Conservation (phyloP, 2,113 vertebrate species). For the Lampris incognitus region DNA sequence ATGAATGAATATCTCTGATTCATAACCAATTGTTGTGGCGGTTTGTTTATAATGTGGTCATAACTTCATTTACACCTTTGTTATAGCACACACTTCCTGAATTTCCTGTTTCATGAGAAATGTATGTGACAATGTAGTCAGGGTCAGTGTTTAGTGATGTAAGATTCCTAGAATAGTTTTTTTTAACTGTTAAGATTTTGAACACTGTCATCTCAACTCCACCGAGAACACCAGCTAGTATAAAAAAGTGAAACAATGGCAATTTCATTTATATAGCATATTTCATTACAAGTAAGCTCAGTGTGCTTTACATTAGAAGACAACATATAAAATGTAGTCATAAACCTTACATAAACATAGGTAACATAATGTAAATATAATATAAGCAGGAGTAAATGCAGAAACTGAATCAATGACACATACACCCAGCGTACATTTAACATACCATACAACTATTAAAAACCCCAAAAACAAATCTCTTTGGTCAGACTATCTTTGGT, state of each 20-base stretch:
- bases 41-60: conserved; percentile 51
- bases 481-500: too few species aligned
- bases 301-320: too few species aligned
- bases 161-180: conserved; percentile 9
- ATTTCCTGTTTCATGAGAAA: conserved; percentile 17
- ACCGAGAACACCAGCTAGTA: neutral
- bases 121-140: neutral
- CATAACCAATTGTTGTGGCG: conserved; percentile 38
- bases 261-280: too few species aligned
- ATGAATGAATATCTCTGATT: conserved; percentile 47
- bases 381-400: too few species aligned
- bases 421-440: too few species aligned
- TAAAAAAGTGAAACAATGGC: conserved; percentile 25
- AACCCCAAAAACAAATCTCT: too few species aligned
- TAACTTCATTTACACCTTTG: conserved; percentile 20
- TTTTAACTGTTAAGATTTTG: conserved; percentile 22
- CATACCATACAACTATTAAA: too few species aligned
- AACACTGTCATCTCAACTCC: neutral
- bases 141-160: conserved; percentile 3
- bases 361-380: too few species aligned
- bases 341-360: too few species aligned
- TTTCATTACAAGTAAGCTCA: too few species aligned
- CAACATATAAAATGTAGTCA: too few species aligned
- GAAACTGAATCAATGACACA: too few species aligned
- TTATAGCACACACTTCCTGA: conserved; percentile 34